Percentiles rank a stretch among this genome's conserved stretches.
These are phyloP conservation scores for Mythimna ferrago DNA, from an alignment of 2,888 invertebrate species.

Conservation along the genomic window DNA sequence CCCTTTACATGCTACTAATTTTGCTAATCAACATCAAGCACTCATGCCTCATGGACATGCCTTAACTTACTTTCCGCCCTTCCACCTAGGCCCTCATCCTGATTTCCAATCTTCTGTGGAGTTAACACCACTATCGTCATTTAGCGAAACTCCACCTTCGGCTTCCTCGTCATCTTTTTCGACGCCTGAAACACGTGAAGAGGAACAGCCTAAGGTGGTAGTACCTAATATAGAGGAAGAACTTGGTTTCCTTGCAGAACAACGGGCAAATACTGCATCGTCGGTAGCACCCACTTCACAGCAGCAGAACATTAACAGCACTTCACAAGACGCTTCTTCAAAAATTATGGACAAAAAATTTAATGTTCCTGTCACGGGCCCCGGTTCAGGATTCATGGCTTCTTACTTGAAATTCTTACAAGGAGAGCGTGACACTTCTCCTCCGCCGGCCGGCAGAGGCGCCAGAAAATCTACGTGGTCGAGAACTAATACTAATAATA, in stretches of 20 bases:
- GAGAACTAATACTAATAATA: conserved; percentile 85
- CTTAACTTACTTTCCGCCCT: conserved; percentile 94
- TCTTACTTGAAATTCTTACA: conserved; percentile 96
- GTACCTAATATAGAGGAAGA: conserved; percentile 97
- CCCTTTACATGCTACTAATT: conserved; percentile 89
- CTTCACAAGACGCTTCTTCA: conserved; percentile 86
- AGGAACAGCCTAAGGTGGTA: conserved; percentile 95
- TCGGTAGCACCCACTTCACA: conserved; percentile 89
- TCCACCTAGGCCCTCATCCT: conserved; percentile 93
- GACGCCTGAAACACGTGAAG: conserved; percentile 91
- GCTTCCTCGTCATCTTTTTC: conserved; percentile 90
- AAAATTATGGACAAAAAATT: conserved; percentile 92
- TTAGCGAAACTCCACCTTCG: conserved; percentile 91
- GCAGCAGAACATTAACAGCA: conserved; percentile 87
- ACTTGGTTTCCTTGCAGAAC: conserved; percentile 94
- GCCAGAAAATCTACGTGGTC: conserved; percentile 93
- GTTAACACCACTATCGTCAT: conserved; percentile 91
- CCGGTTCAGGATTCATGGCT: conserved; percentile 95
- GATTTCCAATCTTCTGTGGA: conserved; percentile 93
- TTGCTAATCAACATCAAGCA: conserved; percentile 92
- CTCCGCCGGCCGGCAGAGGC: conserved; percentile 93
- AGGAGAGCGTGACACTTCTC: conserved; percentile 95
- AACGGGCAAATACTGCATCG: conserved; percentile 88
- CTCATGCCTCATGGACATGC: conserved; percentile 93
- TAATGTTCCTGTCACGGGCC: conserved; percentile 90